These are phyloP conservation scores for Brachyhypopomus occidentalis DNA, from an alignment of 2,113 vertebrate genomes.

Conservation along the genomic window DNA sequence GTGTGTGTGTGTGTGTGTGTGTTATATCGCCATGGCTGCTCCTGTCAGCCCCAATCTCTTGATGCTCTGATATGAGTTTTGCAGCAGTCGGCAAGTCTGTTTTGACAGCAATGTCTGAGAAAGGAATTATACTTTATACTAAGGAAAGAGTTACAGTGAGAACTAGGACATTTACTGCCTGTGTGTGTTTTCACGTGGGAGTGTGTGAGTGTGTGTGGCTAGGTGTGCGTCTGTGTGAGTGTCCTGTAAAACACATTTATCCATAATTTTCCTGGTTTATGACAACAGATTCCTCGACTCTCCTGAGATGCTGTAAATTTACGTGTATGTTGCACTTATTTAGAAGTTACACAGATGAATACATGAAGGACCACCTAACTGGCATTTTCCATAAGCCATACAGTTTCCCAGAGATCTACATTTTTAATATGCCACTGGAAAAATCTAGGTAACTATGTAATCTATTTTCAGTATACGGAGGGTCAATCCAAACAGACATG, in stretches of 20 bases:
- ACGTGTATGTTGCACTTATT: background rate
- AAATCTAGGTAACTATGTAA: background rate
- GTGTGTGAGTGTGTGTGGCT: constrained; percentile 1
- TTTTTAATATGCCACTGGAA: background rate
- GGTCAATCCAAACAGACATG: background rate
- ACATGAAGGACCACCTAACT: background rate
- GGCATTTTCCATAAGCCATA: background rate
- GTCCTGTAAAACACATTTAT: background rate
- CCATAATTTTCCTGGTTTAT: no score
- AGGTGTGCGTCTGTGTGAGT: background rate
- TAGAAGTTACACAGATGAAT: background rate
- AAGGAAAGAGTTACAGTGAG: constrained; percentile 49
- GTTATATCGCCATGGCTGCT: constrained; percentile 59
- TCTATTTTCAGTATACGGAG: background rate
- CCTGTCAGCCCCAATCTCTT: constrained; percentile 62
- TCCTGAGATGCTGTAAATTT: background rate
- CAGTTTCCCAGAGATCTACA: background rate
- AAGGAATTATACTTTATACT: constrained; percentile 62
- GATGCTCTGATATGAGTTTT: constrained; percentile 62
- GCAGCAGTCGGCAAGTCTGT: constrained; percentile 66
- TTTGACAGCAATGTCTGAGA: constrained; percentile 71
- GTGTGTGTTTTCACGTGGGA: constrained; percentile 30
- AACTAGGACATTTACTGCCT: constrained; percentile 45
- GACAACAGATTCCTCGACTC: background rate
- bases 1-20: constrained; percentile 37